Evolutionary conservation across 2,797 vertebrate species (phyloP).

Genomic region (Semotilus atromaculatus): DNA sequence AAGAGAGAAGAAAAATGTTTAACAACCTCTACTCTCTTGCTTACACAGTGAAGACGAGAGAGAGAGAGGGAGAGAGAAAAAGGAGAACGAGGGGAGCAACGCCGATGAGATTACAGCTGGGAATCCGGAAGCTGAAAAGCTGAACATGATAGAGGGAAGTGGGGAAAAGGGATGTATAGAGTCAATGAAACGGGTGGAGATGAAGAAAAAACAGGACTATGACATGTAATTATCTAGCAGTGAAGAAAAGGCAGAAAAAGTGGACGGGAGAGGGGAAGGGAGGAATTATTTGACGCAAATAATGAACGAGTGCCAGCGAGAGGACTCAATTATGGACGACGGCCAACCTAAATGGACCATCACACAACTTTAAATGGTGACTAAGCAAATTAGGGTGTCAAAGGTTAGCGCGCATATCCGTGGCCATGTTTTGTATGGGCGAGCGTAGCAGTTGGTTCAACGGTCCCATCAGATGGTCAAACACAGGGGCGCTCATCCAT

Average conservation of each 20-base stretch:
- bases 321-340: conserved; percentile 32
- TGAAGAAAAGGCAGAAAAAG: conserved; percentile 47
- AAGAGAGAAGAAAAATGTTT: conserved; percentile 94
- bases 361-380: conserved; percentile 52
- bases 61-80: conserved; percentile 7
- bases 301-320: conserved; percentile 35
- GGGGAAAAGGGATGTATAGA: conserved; percentile 21
- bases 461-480: conserved; percentile 57
- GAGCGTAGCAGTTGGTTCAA: conserved; percentile 53
- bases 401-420: conserved; percentile 30
- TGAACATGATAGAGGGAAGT: conserved; percentile 29
- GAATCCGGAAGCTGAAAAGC: conserved; percentile 43
- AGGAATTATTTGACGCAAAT: conserved; percentile 31
- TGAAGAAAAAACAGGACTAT: conserved; percentile 30
- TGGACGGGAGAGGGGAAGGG: neutral
- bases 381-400: conserved; percentile 59
- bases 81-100: neutral
- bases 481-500: conserved; percentile 41
- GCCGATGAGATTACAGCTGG: conserved; percentile 50
- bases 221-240: conserved; percentile 13
- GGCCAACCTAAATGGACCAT: conserved; percentile 51
- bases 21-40: conserved; percentile 81
- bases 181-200: conserved; percentile 20
- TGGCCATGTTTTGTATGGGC: conserved; percentile 32
- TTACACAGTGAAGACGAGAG: conserved; percentile 73